Evolutionary conservation across 2,888 invertebrate genomes (phyloP), one percentile per base, ranked within the genome.

Genomic region (Drosophila bunnanda): DNA sequence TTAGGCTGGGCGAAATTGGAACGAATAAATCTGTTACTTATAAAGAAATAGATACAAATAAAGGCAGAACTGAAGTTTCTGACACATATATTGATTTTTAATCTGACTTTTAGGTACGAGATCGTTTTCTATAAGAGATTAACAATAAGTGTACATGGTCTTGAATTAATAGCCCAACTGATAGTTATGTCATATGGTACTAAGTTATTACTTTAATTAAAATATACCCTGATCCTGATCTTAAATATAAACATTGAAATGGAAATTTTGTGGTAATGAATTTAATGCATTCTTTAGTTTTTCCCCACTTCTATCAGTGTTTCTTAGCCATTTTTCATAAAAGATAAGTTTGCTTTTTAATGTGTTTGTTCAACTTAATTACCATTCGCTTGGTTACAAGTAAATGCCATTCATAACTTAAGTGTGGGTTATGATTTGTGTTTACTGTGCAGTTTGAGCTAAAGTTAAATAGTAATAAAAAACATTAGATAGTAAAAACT

Each of bases 291-390:
- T n/a, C n/a, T n/a, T n/a, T n/a, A n/a, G n/a, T n/a, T 41, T 5
- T 20, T 41, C 6, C 6, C 20, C 0, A 20, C n/a, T 22, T 4
- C 30, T 48, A 1, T 30, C 30, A 32, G 48, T 48, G 48, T 17
- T 1, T 17, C 2, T 13, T 32, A 20, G 13, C 4, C 13, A 20
- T 32, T 9, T 32, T 5, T 9, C 5, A 17, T 32, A 20, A 9
- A 32, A 20, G 13, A 20, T 7, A 20, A 32, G 32, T 32, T 50
- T 4, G 20, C 2, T 13, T 32, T 50, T 32, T 32, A 32, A 15
- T 20, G 50, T 50, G 32, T 50, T 50, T 50, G 32, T 32, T 32
- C 32, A 50, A 50, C 20, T 32, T 50, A 32, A 50, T 50, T 50
- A 20, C 32, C 32, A 32, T 20, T 50, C 13, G 20, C 48, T 13